Conservation (phyloP, 35 echinoderm and acorn worm species). For the Heliocidaris erythrogramma region DNA sequence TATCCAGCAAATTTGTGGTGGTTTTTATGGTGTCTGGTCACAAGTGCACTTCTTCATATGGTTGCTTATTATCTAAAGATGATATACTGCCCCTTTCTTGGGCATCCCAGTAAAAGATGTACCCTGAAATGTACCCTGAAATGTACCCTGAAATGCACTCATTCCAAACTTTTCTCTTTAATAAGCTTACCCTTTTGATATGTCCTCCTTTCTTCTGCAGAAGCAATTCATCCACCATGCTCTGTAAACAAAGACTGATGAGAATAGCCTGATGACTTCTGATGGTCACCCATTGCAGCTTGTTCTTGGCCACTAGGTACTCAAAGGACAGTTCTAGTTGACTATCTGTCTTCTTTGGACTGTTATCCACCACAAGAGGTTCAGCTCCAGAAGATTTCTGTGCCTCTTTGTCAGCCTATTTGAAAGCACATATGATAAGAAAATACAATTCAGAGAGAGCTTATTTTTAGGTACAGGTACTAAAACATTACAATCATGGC, state of each 20-base stretch:
- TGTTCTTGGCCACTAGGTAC: conserved; percentile 87
- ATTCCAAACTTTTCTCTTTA: too few relatives aligned
- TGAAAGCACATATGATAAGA: not conserved
- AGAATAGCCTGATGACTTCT: conserved; percentile 84
- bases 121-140: too few relatives aligned
- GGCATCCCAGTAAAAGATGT: too few relatives aligned
- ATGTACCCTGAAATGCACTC: too few relatives aligned
- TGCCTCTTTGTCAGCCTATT: conserved; percentile 14
- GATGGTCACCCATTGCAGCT: conserved; percentile 86
- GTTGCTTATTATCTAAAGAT: too few relatives aligned
- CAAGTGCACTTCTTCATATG: too few relatives aligned
- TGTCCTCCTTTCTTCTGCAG: conserved; percentile 87
- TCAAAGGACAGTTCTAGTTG: conserved; percentile 90
- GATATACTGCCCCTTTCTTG: too few relatives aligned
- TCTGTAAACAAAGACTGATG: conserved; percentile 88
- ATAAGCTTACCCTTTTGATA: conserved; percentile 78
- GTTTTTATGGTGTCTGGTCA: too few relatives aligned
- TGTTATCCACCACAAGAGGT: conserved; percentile 35
- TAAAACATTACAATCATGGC: too few relatives aligned
- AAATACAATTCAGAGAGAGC: too few relatives aligned
- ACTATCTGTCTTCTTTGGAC: not conserved
- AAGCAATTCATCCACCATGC: conserved; percentile 96
- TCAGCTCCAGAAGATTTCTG: not conserved
- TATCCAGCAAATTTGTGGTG: too few relatives aligned
- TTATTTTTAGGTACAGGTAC: too few relatives aligned